Evolutionary conservation across 2,113 vertebrate genomes (phyloP).

Genomic region (western clawed frog (Xenopus tropicalis)): UCB_Xtro_10.0 CM004446.2:32838501-32839000

Average conservation of each 20-base stretch:
- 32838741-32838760: too few relatives aligned
- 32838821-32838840: constrained; percentile 88
- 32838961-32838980: constrained; percentile 69
- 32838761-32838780: constrained; percentile 61
- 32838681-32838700: too few relatives aligned
- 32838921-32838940: constrained; percentile 84
- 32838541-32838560: constrained; percentile 63
- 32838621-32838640: constrained; percentile 72
- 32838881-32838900: constrained; percentile 84
- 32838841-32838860: constrained; percentile 85
- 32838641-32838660: too few relatives aligned
- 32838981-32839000: constrained; percentile 69
- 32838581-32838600: constrained; percentile 87
- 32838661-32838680: not conserved
- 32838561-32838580: constrained; percentile 73
- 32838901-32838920: constrained; percentile 88
- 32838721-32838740: too few relatives aligned
- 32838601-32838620: constrained; percentile 86
- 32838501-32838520: constrained; percentile 82
- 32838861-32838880: constrained; percentile 87
- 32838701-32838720: not conserved
- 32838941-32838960: constrained; percentile 75
- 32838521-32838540: constrained; percentile 74
- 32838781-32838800: constrained; percentile 87
- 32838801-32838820: constrained; percentile 81